A percentile compares a stretch with the other conserved stretches of the same genome.
Evolutionary conservation across 37 sponge, comb jelly and placozoan species (phyloP).

Genomic region (Cliona cf. orientalis): DNA sequence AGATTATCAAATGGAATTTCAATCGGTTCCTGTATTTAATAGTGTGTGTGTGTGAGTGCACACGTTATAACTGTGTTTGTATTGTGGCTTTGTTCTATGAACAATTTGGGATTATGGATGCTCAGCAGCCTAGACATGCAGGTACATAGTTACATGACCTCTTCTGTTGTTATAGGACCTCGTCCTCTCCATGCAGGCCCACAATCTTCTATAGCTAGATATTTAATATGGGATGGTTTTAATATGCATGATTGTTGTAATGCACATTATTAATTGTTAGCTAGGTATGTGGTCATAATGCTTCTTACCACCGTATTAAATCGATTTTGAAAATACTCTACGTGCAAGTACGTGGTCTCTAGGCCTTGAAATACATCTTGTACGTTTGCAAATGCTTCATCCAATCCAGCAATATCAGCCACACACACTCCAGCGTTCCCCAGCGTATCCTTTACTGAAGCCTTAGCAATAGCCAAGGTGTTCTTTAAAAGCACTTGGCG

Average conservation of each 20-base stretch:
- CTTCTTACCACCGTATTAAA: slow-evolving; percentile 25
- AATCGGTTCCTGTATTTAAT: slow-evolving; percentile 12
- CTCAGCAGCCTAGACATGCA: too few species aligned
- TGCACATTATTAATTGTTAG: not conserved
- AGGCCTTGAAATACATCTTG: not conserved
- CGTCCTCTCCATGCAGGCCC: too few species aligned
- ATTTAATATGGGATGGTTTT: too few species aligned
- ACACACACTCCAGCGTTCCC: not conserved
- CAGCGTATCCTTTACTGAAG: not conserved
- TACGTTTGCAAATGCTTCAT: not conserved
- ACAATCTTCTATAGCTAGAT: too few species aligned
- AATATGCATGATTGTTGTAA: too few species aligned
- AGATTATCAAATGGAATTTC: slow-evolving; percentile 30
- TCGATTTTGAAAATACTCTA: not conserved
- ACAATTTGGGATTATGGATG: too few species aligned
- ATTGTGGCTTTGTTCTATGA: too few species aligned
- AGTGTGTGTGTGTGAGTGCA: too few species aligned
- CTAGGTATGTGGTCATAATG: not conserved
- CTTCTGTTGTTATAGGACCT: too few species aligned
- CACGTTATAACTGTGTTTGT: too few species aligned
- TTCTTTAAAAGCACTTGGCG: not conserved
- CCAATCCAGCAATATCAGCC: not conserved
- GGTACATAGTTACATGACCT: too few species aligned
- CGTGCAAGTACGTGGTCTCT: slow-evolving; percentile 3
- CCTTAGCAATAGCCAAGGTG: not conserved